phyloP scores from a whole-genome alignment of 2,797 vertebrate genomes.

The Vireo griseus region DNA sequence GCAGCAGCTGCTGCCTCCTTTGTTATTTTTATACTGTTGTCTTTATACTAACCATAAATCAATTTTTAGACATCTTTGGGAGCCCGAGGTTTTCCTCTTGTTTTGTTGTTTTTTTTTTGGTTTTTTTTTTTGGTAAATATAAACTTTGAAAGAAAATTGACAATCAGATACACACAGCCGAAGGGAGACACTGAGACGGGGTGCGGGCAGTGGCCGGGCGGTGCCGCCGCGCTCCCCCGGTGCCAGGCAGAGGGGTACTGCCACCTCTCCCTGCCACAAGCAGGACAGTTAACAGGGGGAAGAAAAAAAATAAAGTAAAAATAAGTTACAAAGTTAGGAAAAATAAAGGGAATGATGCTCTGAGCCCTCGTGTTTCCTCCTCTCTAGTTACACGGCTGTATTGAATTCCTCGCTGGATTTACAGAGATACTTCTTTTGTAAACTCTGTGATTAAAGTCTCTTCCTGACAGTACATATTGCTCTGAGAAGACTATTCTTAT shows the following conservation, averaged over 20 bases:
- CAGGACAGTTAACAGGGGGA: not conserved
- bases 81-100: constrained; percentile 43
- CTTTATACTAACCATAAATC: constrained; percentile 68
- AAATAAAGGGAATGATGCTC: not conserved
- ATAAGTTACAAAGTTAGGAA: not conserved
- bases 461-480: constrained; percentile 32
- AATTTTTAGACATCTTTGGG: constrained; percentile 58
- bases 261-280: not conserved
- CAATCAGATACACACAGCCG: constrained; percentile 70
- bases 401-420: constrained; percentile 34
- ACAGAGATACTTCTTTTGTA: constrained; percentile 46
- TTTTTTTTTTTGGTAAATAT: constrained; percentile 17
- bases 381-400: constrained; percentile 20
- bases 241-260: not conserved
- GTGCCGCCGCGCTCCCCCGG: not conserved
- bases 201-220: not conserved
- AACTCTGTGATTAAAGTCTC: constrained; percentile 58
- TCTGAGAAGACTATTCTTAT: constrained; percentile 50
- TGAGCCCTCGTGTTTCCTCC: not conserved
- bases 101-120: not conserved
- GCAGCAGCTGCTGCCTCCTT: constrained; percentile 56
- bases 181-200: constrained; percentile 14
- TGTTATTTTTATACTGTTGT: constrained; percentile 65
- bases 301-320: not conserved
- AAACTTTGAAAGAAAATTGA: constrained; percentile 74